Evolutionary conservation across 2,888 invertebrate genomes (phyloP), one percentile per base, ranked within the genome.

Genomic region (Petrolisthes cinctipes): DNA sequence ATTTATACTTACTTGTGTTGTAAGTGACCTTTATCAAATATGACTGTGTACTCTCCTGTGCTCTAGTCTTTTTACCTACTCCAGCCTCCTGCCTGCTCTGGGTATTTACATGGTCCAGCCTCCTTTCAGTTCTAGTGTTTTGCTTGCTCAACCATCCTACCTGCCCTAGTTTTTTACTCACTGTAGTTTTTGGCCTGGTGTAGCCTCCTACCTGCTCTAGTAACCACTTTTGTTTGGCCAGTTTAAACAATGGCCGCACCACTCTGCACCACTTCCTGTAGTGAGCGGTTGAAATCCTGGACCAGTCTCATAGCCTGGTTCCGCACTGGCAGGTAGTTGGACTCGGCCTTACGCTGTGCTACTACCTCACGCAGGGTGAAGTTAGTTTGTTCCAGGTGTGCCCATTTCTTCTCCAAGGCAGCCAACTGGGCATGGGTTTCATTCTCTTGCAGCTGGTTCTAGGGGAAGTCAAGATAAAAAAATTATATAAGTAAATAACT

Each of bases 341-440:
- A 95, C 91, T 95, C 95, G 89, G 95, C 93, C 61, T 94, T 95
- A 91, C 95, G 95, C 5, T 95, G 94, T 0, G 94, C 94, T 75
- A 96, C 95, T 92, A 95, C 95, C 91, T 95, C 95, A 92, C 95
- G 94, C 91, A 96, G 93, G 11, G 95, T 94, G 88, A 94, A 95
- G 92, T 96, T 96, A 91, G 95, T 95, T 91, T 94, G 94, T 91
- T 95, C 96, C 66, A 96, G 92, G 87, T 95, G 94, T 14, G 95
- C 94, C 91, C 96, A 93, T 92, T 95, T 95, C 85, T 95, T 95
- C 92, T 96, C 96, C 91, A 96, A 92, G 80, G 93, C 94, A 91
- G 94, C 94, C n/a, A 96, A 93, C 92, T 96, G 95, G 1, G 94
- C 92, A 91, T 95, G 95, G 92, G 95, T 95, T 92, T 96, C 96